These are phyloP conservation scores for Dascillus cervinus DNA, from an alignment of 2,888 invertebrate species.

Conservation along the genomic window DNA sequence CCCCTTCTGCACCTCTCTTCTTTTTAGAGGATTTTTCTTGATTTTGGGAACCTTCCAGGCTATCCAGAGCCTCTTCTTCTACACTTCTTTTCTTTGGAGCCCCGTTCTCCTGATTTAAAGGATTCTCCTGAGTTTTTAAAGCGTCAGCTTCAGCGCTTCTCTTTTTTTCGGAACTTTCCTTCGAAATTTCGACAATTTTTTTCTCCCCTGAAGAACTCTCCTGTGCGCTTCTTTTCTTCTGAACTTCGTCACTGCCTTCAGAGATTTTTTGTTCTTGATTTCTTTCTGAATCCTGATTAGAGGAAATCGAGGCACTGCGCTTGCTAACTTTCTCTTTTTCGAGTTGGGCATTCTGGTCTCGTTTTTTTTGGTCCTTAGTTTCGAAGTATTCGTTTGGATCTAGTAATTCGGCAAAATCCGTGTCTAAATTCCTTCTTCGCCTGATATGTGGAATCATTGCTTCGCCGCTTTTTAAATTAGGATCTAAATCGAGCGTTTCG, in stretches of 20 bases:
- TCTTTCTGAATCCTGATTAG: no score
- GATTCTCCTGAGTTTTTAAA: neutral
- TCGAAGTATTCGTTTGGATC: neutral
- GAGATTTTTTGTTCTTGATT: no score
- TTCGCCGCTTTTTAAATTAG: conserved; percentile 23
- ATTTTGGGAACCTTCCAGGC: conserved; percentile 6
- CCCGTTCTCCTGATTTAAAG: neutral
- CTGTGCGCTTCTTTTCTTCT: neutral
- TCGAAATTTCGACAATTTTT: neutral
- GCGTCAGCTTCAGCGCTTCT: neutral
- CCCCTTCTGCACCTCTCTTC: conserved; percentile 2
- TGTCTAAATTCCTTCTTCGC: conserved; percentile 23
- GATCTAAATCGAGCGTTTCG: conserved; percentile 32
- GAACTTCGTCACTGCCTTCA: neutral
- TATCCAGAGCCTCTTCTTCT: conserved; percentile 1
- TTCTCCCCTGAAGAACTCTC: neutral
- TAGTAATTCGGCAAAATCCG: no score
- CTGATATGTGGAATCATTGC: conserved; percentile 28
- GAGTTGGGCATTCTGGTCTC: neutral
- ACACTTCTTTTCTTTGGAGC: conserved; percentile 1
- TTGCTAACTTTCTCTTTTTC: neutral
- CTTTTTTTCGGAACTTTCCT: neutral
- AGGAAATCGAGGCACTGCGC: no score
- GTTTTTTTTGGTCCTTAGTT: neutral
- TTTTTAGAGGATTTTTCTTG: no score